Conservation (phyloP, 2,113 vertebrate genomes). For the Chlamydotis undulata region DNA sequence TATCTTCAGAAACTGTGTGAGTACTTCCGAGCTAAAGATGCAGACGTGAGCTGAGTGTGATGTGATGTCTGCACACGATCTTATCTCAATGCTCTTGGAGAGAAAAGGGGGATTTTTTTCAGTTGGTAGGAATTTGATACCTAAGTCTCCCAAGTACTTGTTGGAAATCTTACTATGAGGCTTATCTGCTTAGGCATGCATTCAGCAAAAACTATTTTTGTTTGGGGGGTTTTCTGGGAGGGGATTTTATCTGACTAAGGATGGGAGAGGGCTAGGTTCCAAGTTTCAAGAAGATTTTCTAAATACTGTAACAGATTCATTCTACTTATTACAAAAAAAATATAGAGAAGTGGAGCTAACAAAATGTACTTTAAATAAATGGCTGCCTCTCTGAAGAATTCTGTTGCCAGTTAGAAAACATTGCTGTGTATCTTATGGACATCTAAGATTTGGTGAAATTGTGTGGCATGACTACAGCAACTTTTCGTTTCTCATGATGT, state of each 20-base stretch:
- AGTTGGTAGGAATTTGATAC: conserved; percentile 37
- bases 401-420: background rate
- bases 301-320: background rate
- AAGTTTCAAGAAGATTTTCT: background rate
- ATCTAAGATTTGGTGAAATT: background rate
- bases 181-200: conserved; percentile 27
- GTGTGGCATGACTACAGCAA: background rate
- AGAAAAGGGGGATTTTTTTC: conserved; percentile 3
- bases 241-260: background rate
- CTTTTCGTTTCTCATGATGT: background rate
- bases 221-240: background rate
- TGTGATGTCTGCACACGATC: conserved; percentile 39
- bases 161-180: conserved; percentile 1
- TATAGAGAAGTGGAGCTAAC: background rate
- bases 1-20: background rate
- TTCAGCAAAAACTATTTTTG: background rate
- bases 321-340: background rate
- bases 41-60: background rate
- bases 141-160: background rate
- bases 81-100: conserved; percentile 27
- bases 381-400: background rate
- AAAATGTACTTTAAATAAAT: background rate
- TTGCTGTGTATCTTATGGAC: background rate
- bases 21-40: background rate
- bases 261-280: background rate